Evolutionary conservation across 30 jellyfish, hydroid and myxozoan genomes (phyloP).

Genomic region (Calvadosia cruxmelitensis): DNA sequence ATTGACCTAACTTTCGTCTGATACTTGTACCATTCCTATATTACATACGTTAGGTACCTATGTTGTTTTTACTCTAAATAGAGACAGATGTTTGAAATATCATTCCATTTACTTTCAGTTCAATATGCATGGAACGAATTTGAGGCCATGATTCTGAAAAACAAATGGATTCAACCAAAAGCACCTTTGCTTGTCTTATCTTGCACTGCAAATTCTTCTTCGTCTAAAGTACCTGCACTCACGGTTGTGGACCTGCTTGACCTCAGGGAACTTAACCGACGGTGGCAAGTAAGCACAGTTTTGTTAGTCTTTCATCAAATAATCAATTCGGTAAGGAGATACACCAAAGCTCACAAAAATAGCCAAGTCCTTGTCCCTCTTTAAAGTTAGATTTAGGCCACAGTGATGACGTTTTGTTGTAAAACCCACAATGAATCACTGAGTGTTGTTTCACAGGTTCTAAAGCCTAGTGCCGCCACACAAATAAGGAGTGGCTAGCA

Average conservation of each 20-base stretch:
- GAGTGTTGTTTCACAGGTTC: too few species aligned
- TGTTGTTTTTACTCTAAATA: too few species aligned
- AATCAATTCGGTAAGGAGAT: background rate
- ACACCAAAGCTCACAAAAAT: too few species aligned
- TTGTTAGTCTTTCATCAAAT: background rate
- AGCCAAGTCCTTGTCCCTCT: too few species aligned
- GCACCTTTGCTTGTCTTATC: constrained; percentile 84
- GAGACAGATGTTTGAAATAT: too few species aligned
- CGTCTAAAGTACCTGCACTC: constrained; percentile 24
- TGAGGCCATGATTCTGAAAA: constrained; percentile 47
- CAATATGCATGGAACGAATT: constrained; percentile 52
- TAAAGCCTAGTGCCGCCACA: background rate
- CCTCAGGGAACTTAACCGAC: constrained; percentile 46
- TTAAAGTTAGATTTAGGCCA: too few species aligned
- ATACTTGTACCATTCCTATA: too few species aligned
- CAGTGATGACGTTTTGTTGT: too few species aligned
- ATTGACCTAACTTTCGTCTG: too few species aligned
- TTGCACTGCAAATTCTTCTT: constrained; percentile 44
- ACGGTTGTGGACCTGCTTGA: constrained; percentile 52
- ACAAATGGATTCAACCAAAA: constrained; percentile 62
- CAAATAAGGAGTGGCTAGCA: background rate
- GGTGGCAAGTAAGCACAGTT: constrained; percentile 71
- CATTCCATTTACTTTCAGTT: too few species aligned
- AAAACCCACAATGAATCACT: too few species aligned
- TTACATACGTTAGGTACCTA: too few species aligned